Evolutionary conservation across 1,140 invertebrate species (phyloP).

Genomic region (Rhopalosiphum padi): DNA sequence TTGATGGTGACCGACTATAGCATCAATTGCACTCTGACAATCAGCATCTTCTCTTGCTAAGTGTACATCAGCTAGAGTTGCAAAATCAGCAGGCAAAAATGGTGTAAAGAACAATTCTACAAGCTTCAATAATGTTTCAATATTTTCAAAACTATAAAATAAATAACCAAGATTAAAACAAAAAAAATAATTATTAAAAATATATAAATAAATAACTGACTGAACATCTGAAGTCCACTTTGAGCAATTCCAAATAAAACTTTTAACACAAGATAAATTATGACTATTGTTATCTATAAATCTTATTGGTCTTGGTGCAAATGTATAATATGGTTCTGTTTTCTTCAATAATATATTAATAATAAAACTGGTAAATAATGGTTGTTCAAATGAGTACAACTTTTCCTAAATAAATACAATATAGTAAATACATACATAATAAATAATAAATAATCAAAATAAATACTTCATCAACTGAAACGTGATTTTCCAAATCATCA

Average conservation of each 20-base stretch:
- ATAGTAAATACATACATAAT: background rate
- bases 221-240: conserved; percentile 37
- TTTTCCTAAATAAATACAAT: conserved; percentile 28
- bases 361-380: conserved; percentile 42
- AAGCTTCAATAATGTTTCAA: conserved; percentile 22
- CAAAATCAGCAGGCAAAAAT: background rate
- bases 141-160: conserved; percentile 41
- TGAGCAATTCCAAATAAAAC: conserved; percentile 25
- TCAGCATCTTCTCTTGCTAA: background rate
- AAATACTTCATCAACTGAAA: conserved; percentile 3
- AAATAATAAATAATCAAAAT: background rate
- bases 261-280: conserved; percentile 23
- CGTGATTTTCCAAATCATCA: background rate
- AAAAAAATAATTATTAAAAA: background rate
- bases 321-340: conserved; percentile 32
- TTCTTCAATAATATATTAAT: conserved; percentile 39
- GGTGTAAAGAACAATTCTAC: background rate
- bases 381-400: conserved; percentile 50
- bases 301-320: conserved; percentile 32
- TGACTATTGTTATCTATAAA: conserved; percentile 16
- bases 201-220: background rate
- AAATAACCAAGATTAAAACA: background rate
- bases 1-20: background rate
- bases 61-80: background rate
- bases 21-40: background rate